Base-by-base conservation (phyloP, 2,888 invertebrate species). In the Boloria selene region DNA sequence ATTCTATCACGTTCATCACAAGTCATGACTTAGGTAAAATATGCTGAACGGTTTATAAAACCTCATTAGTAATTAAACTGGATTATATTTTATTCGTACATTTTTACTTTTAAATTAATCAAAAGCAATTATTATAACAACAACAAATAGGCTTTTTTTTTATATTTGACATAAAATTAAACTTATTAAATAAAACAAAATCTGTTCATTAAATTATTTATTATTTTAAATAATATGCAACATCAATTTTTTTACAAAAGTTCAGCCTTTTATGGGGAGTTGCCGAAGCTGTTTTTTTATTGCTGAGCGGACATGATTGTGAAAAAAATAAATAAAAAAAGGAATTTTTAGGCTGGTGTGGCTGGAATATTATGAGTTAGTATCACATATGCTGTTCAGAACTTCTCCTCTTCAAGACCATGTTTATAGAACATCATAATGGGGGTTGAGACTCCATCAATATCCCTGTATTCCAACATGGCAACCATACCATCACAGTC, bases 401-500 rank as follows among this genome's bases (percentile, higher is more conserved):
- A 97, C 92, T 99, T 99, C 92, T 99, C 98, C 87, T 98, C 98
- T 65, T 96, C 95, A 70, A 99, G 94, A 72, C 98, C 99, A 79
- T 98, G 98, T 91, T 98, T 98, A 93, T 98, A 98, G 92, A 98
- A 98, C 96, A 98, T 97, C 86, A 99, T 93, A 76, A 98, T 95
- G 60, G 99, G 98, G 61, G 96, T 93, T 74, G 95, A 95, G 4
- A 94, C 93, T 60, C 96, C 97, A 76, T 97, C 94, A 68, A 97
- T 95, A 70, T 98, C 98, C 84, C 98, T 95, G 90, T 98, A 99
- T 87, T 98, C 98, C 90, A 97, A 94, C 84, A 99, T 94, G 70
- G 96, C 97, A n/a, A 99, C 96, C 95, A 97, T 96, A 74, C 97
- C 98, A 74, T 98, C 98, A 71, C 96, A 95, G 80, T 97, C 98